Evolutionary conservation across 2,113 vertebrate genomes (phyloP), one percentile per base, ranked within the genome.

Genomic region (Anas platyrhynchos): DNA sequence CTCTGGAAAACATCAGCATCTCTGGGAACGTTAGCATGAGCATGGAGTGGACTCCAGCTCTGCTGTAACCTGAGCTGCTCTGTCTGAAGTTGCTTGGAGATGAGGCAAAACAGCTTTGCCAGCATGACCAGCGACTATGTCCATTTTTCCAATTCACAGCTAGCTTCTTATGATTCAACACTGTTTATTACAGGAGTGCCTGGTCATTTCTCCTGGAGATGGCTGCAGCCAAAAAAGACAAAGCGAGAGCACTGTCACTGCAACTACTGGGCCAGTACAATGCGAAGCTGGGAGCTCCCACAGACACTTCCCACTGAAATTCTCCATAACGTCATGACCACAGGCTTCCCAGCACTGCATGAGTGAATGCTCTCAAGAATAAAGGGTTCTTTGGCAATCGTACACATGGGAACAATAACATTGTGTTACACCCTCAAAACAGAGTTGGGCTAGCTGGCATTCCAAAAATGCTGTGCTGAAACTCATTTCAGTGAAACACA

Each of bases 291-390:
- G 32, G 44, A 69, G 46, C 44, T 48, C 44, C 67, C 44, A 46
- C 65, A 46, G 31, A 32, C 65, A 46, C 66, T 68, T 46, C 43
- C 43, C 43, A 68, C 66, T 68, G 66, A 68, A 46, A 46, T 68
- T 68, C 66, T 32, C 31, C 5, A 14, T 29, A 32, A n/a, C 21
- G 29, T 46, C 43, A 46, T 4, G 43, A 32, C 41, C 41, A 15
- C 6, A 15, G 66, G 66, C 43, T 68, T 68, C 66, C 43, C 65
- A 46, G 78, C 46, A 32, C n/a, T 1, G 0, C 0, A 0, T 17
- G 23, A 52, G 50, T 55, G 54, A 36, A 44, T 0, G 7, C 1
- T 0, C 31, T 80, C n/a, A 3, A 76, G 73, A 83, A 73, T 5
- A 17, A 74, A 67, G 17, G 41, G 16, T 78, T n/a, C 36, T 68